phyloP scores from a whole-genome alignment of 35 echinoderm and acorn worm species.

The Hemicentrotus pulcherrimus region DNA sequence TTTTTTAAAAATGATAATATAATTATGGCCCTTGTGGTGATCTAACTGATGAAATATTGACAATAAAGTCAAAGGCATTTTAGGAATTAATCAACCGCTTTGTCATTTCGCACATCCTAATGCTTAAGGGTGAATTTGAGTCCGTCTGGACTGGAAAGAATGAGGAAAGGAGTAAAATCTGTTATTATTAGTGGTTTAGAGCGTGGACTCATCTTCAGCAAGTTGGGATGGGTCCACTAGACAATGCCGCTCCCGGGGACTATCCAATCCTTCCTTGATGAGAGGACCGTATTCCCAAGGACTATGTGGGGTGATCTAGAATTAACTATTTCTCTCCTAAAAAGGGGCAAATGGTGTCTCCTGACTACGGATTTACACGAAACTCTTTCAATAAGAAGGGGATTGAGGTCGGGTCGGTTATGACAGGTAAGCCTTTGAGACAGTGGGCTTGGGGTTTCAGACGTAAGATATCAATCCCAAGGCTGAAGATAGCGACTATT shows the following conservation, averaged over 20 bases:
- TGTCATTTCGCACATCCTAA: background rate
- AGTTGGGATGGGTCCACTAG: background rate
- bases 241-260: background rate
- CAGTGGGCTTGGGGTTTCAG: background rate
- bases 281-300: background rate
- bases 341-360: background rate
- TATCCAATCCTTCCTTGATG: background rate
- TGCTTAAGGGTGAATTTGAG: background rate
- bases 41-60: too few relatives aligned
- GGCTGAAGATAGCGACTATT: background rate
- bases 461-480: background rate
- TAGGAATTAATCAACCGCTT: background rate
- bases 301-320: background rate
- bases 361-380: background rate
- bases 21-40: too few relatives aligned
- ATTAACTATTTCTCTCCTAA: background rate
- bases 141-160: background rate
- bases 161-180: background rate
- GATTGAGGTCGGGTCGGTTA: background rate
- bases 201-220: background rate
- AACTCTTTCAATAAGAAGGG: background rate
- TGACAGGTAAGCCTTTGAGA: conserved; percentile 10
- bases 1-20: too few relatives aligned
- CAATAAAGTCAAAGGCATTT: background rate
- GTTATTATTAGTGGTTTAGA: background rate